Percentiles rank a stretch among this genome's conserved stretches.
Evolutionary conservation across 2,888 invertebrate species (phyloP).

Genomic region (Melolontha melolontha): DNA sequence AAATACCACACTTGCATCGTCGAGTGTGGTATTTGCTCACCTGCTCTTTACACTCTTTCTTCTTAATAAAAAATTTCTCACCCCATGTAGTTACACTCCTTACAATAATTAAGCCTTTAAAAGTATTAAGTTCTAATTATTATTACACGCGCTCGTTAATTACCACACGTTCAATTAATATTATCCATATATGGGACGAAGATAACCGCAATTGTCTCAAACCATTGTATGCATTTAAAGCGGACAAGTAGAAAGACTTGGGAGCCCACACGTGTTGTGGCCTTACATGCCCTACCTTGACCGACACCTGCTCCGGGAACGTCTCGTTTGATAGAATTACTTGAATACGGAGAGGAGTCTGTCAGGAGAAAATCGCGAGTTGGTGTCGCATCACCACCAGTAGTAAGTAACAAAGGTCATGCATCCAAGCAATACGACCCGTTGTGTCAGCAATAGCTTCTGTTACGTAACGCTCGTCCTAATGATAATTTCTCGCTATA

Average conservation of each 20-base stretch:
- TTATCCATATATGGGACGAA: conserved; percentile 33
- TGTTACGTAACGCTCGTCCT: background rate
- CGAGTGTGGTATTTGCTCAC: no score
- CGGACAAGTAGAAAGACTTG: conserved; percentile 31
- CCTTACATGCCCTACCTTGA: conserved; percentile 59
- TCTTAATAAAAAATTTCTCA: conserved; percentile 9
- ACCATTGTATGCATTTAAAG: conserved; percentile 35
- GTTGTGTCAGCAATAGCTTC: background rate
- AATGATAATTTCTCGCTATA: background rate
- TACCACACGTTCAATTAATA: conserved; percentile 2
- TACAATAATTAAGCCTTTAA: conserved; percentile 17
- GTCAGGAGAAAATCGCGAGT: conserved; percentile 41
- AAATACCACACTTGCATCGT: no score
- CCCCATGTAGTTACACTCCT: conserved; percentile 9
- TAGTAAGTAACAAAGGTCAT: conserved; percentile 13
- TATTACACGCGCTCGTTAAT: conserved; percentile 17
- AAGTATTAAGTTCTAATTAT: conserved; percentile 25
- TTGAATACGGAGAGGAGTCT: conserved; percentile 34
- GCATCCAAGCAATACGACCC: background rate
- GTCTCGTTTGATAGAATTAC: conserved; percentile 47
- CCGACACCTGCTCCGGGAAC: conserved; percentile 58
- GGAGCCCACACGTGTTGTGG: conserved; percentile 56
- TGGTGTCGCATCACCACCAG: background rate
- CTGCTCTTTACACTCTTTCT: no score
- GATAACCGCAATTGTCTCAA: conserved; percentile 14